phyloP scores from a whole-genome alignment of 2,797 vertebrate genomes.

The Pteronotus mesoamericanus region DNA sequence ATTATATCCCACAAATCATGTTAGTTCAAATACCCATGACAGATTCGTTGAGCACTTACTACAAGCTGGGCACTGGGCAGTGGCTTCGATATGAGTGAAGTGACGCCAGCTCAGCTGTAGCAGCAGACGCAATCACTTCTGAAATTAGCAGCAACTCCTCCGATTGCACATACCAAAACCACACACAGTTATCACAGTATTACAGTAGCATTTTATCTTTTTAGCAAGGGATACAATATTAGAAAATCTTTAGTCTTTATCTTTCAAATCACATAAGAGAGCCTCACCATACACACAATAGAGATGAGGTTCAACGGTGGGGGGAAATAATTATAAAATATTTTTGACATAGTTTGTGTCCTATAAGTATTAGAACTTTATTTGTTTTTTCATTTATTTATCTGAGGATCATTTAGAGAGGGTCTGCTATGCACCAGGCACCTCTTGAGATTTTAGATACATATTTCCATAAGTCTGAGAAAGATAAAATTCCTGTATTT shows the following conservation, averaged over 20 bases:
- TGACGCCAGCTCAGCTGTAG: neutral
- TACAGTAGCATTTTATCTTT: neutral
- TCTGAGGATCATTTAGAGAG: neutral
- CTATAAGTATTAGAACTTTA: neutral
- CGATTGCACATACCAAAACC: neutral
- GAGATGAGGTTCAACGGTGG: neutral
- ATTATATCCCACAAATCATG: neutral
- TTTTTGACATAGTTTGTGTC: neutral
- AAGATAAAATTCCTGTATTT: neutral
- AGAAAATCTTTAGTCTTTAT: neutral
- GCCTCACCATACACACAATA: neutral
- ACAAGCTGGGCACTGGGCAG: neutral
- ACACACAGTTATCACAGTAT: neutral
- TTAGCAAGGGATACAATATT: neutral
- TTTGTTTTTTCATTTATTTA: neutral
- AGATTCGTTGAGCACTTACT: neutral
- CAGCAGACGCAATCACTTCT: neutral
- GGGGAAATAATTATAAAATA: neutral
- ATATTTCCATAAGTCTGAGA: neutral
- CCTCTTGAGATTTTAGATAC: neutral
- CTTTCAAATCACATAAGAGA: neutral
- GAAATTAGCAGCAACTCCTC: neutral
- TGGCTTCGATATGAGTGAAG: neutral
- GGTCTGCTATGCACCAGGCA: neutral
- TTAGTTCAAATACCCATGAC: neutral